These are phyloP conservation scores for Syngnathus floridae DNA, from an alignment of 2,113 vertebrate genomes.

Conservation along the genomic window DNA sequence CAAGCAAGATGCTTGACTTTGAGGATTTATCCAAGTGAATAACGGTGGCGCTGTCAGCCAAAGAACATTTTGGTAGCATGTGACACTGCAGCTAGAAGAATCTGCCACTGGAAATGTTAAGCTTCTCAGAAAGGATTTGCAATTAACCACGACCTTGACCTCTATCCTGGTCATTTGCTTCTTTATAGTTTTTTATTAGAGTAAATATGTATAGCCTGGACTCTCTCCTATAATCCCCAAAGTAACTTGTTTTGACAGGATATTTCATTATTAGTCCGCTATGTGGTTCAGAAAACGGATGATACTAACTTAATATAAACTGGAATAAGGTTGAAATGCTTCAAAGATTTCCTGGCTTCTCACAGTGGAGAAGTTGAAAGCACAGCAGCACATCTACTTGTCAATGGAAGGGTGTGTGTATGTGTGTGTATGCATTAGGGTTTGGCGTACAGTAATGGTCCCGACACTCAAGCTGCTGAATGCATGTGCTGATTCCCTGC, in stretches of 20 bases:
- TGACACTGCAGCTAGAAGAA: not conserved
- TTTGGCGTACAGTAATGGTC: slow-evolving; percentile 50
- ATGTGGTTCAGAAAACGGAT: too few species aligned
- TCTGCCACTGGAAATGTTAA: too few species aligned
- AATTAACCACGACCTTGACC: too few species aligned
- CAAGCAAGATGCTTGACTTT: not conserved
- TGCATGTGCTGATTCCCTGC: slow-evolving; percentile 45
- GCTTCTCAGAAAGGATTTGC: too few species aligned
- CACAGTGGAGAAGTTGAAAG: slow-evolving; percentile 35
- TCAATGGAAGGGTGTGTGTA: slow-evolving; percentile 52
- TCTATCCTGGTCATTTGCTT: too few species aligned
- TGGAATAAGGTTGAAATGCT: not conserved
- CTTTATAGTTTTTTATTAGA: too few species aligned
- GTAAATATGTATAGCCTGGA: too few species aligned
- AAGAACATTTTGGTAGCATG: not conserved
- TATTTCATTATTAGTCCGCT: too few species aligned
- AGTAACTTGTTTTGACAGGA: too few species aligned
- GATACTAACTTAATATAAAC: not conserved
- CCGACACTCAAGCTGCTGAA: slow-evolving; percentile 64
- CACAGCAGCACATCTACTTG: slow-evolving; percentile 39
- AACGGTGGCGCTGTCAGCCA: not conserved
- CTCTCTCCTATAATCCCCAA: too few species aligned
- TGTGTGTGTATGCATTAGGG: slow-evolving; percentile 40
- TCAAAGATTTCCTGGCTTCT: not conserved
- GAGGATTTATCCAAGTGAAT: not conserved